A percentile compares a stretch with the other conserved stretches of the same genome.
Conservation (phyloP, 2,113 vertebrate species). For the Gallinago jamesoni region DNA sequence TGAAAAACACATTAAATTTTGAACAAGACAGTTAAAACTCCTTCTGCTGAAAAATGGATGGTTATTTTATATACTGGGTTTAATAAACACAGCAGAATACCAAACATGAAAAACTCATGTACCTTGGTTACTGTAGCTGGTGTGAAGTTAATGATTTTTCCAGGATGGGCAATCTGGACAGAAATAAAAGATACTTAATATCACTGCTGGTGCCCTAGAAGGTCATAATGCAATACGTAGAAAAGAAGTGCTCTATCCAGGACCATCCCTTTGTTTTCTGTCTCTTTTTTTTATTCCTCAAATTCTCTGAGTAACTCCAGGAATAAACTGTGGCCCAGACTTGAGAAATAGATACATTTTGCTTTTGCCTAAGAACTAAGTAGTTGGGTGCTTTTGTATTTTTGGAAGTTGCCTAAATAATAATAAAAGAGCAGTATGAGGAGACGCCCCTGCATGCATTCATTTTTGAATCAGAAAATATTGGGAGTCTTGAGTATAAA, state of each 20-base stretch:
- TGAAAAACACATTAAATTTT: constrained; percentile 7
- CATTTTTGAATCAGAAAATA: constrained; percentile 23
- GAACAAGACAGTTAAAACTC: background rate
- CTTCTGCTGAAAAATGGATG: background rate
- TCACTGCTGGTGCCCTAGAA: background rate
- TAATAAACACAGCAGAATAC: constrained; percentile 5
- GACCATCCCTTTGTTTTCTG: background rate
- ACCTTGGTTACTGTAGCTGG: accelerated
- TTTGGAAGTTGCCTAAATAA: constrained; percentile 7
- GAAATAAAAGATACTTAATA: background rate
- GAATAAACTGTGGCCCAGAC: background rate
- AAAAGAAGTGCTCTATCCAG: background rate
- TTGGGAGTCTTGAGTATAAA: background rate
- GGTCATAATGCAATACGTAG: background rate
- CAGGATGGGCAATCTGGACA: background rate
- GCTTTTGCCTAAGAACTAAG: constrained; percentile 8
- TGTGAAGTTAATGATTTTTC: background rate
- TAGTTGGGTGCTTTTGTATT: background rate
- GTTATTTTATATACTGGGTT: background rate
- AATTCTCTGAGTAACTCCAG: background rate
- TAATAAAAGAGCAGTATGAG: constrained; percentile 1
- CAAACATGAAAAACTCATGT: background rate
- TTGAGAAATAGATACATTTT: constrained; percentile 4
- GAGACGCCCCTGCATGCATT: background rate
- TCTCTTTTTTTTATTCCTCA: background rate